These are phyloP conservation scores for Aeoliscus strigatus DNA, from an alignment of 2,797 vertebrate genomes.

Conservation along the genomic window DNA sequence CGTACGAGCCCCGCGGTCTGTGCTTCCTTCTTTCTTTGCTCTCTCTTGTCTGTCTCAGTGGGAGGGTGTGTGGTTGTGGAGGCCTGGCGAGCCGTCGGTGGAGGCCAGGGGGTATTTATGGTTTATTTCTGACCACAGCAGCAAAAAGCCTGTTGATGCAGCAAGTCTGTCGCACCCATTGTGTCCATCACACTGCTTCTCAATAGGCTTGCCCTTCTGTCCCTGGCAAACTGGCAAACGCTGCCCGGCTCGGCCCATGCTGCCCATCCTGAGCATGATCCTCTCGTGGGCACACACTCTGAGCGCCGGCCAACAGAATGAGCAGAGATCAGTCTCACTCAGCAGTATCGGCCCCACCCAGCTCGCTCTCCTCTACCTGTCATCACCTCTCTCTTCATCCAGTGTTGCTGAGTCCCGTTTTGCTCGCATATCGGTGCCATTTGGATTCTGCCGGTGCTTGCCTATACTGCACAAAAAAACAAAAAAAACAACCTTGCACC, in stretches of 20 bases:
- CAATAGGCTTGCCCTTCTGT: constrained; percentile 76
- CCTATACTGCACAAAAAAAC: too few relatives aligned
- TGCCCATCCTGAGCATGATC: constrained; percentile 60
- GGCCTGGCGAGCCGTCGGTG: constrained; percentile 60
- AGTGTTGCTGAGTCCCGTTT: constrained; percentile 4
- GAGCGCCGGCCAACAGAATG: constrained; percentile 65
- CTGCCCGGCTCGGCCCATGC: constrained; percentile 68
- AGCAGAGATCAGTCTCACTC: constrained; percentile 67
- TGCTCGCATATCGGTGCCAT: not conserved
- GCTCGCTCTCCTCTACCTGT: constrained; percentile 24
- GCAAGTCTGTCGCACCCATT: constrained; percentile 79
- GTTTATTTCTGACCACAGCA: constrained; percentile 78
- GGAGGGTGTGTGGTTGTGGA: constrained; percentile 59
- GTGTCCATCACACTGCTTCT: constrained; percentile 73
- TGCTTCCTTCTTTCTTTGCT: constrained; percentile 52
- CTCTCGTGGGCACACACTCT: constrained; percentile 55
- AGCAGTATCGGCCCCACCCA: constrained; percentile 63
- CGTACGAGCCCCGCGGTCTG: constrained; percentile 50
- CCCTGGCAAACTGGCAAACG: constrained; percentile 62
- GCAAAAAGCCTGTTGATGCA: constrained; percentile 86
- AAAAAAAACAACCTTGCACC: too few relatives aligned
- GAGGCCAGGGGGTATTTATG: constrained; percentile 81
- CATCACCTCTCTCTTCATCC: constrained; percentile 28
- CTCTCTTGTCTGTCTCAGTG: constrained; percentile 47
- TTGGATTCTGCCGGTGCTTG: too few relatives aligned